phyloP scores from a whole-genome alignment of 2,113 vertebrate species.

The Antennarius striatus region DNA sequence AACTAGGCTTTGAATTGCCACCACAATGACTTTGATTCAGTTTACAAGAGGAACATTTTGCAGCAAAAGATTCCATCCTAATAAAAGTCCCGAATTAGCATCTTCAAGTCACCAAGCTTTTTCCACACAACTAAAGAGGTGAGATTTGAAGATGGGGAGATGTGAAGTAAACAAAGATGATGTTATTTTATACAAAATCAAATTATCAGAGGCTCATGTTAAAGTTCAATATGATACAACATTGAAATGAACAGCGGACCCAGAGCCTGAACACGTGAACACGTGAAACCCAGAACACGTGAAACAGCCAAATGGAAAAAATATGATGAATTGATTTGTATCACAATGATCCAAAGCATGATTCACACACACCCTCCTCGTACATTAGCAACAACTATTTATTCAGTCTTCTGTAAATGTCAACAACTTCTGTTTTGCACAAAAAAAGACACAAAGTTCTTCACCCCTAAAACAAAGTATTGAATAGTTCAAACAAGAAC shows the following conservation, averaged over 20 bases:
- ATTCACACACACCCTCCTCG: conserved; percentile 8
- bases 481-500: neutral
- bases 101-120: conserved; percentile 30
- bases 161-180: neutral
- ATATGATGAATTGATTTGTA: conserved; percentile 1
- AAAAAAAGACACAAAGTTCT: neutral
- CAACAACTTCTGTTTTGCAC: neutral
- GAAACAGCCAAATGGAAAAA: neutral
- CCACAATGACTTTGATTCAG: conserved; percentile 37
- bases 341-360: conserved; percentile 12
- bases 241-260: conserved; percentile 5
- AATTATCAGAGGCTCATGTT: conserved; percentile 2
- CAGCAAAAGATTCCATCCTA: conserved; percentile 31
- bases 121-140: conserved; percentile 33
- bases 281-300: neutral
- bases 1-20: conserved; percentile 27
- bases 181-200: neutral
- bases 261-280: conserved; percentile 1
- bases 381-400: conserved; percentile 1
- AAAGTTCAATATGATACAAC: neutral
- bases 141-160: neutral
- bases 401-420: conserved; percentile 14
- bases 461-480: conserved; percentile 11
- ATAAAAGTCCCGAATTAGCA: conserved; percentile 45
- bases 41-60: conserved; percentile 47